Evolutionary conservation across 2,888 invertebrate genomes (phyloP).

Genomic region (Sphaerophoria taeniata): DNA sequence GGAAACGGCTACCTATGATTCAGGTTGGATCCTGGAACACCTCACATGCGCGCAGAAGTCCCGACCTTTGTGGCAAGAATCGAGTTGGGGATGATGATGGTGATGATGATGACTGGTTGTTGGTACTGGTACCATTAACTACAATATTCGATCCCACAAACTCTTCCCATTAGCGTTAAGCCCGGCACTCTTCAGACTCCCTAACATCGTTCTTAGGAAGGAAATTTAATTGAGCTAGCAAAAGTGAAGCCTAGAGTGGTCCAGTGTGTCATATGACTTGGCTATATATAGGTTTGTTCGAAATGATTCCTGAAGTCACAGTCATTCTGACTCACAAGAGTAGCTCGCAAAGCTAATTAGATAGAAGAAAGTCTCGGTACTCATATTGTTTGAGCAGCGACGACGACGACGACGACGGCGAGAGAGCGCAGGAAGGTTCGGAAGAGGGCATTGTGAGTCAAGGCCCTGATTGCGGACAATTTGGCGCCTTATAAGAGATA

Average conservation of each 20-base stretch:
- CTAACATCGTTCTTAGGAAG: conserved; percentile 41
- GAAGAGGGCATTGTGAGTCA: conserved; percentile 65
- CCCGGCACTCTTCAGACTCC: conserved; percentile 41
- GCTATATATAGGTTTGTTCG: too few relatives aligned
- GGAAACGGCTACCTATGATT: conserved; percentile 22
- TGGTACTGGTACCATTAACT: conserved; percentile 69
- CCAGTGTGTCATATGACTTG: conserved; percentile 27
- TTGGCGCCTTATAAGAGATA: conserved; percentile 19
- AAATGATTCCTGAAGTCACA: not conserved
- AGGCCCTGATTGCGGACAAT: conserved; percentile 62
- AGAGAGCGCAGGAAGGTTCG: conserved; percentile 7
- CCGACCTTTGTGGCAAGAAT: conserved; percentile 53
- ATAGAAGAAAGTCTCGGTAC: conserved; percentile 42
- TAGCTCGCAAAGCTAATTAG: conserved; percentile 63
- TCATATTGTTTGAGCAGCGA: conserved; percentile 26
- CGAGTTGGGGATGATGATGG: conserved; percentile 29
- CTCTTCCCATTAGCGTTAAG: conserved; percentile 71
- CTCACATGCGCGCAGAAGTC: conserved; percentile 66
- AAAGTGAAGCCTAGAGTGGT: conserved; percentile 38
- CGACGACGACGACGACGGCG: too few relatives aligned
- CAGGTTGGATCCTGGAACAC: conserved; percentile 57
- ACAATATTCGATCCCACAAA: conserved; percentile 72
- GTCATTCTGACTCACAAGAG: conserved; percentile 46
- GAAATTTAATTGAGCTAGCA: conserved; percentile 61
- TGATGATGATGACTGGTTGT: too few relatives aligned